These are phyloP conservation scores for Salminus brasiliensis DNA, from an alignment of 2,113 vertebrate genomes.

Conservation along the genomic window DNA sequence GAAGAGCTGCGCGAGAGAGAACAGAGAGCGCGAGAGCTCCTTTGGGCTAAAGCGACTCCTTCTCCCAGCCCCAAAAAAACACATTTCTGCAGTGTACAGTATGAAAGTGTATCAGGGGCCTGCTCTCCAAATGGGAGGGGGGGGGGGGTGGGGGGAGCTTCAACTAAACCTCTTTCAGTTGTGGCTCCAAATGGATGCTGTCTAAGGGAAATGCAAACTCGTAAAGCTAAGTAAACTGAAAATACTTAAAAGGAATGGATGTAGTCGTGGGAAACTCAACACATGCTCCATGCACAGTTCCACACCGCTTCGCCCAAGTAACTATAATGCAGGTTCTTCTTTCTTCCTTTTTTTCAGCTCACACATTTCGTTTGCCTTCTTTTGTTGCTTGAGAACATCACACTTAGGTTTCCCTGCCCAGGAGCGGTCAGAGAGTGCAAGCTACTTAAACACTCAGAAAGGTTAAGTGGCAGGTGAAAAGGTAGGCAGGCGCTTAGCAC, in stretches of 20 bases:
- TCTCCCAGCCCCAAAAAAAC: conserved; percentile 15
- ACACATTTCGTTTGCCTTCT: neutral
- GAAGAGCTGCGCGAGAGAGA: conserved; percentile 1
- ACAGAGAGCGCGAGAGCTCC: neutral
- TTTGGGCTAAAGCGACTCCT: conserved; percentile 6
- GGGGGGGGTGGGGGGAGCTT: too few species aligned
- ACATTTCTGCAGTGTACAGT: neutral
- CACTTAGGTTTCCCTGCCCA: conserved; percentile 2
- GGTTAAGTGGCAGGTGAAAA: conserved; percentile 8
- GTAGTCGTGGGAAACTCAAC: neutral
- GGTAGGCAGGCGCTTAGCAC: too few species aligned
- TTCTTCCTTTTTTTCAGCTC: neutral
- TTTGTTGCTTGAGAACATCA: conserved; percentile 16
- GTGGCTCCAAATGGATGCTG: neutral
- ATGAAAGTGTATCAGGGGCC: neutral
- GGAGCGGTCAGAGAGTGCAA: neutral
- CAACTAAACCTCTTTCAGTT: too few species aligned
- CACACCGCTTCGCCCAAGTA: neutral
- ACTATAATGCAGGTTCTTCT: neutral
- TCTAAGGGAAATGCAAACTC: neutral
- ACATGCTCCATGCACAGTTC: too few species aligned
- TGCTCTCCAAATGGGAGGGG: neutral
- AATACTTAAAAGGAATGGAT: neutral
- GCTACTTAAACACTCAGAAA: neutral
- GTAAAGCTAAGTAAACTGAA: neutral